Evolutionary conservation across 2,113 vertebrate genomes (phyloP).

Genomic region (Poeciliopsis prolifica): DNA sequence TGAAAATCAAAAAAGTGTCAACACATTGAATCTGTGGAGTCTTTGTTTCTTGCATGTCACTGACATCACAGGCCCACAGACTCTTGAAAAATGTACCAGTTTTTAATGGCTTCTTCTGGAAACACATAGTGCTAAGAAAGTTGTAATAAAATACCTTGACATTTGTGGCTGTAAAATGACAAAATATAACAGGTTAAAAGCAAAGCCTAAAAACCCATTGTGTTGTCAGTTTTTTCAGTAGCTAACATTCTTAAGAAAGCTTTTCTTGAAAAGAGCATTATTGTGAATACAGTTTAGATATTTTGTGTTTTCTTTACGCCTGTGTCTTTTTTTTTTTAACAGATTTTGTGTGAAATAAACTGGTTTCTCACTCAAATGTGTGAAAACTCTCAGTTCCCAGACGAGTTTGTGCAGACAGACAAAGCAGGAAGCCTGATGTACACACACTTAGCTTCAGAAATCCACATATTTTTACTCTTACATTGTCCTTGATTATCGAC

Average conservation of each 20-base stretch:
- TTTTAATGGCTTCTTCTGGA: no score
- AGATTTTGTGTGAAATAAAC: conserved; percentile 10
- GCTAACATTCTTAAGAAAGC: background rate
- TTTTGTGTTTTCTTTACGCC: conserved; percentile 32
- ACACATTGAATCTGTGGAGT: no score
- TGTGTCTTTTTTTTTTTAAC: conserved; percentile 20
- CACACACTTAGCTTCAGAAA: conserved; percentile 27
- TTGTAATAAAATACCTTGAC: no score
- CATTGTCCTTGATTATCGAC: conserved; percentile 39
- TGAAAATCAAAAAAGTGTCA: no score
- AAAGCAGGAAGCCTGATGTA: conserved; percentile 50
- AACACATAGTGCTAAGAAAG: no score
- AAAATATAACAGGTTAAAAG: no score
- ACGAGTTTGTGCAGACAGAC: conserved; percentile 55
- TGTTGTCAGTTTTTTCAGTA: no score
- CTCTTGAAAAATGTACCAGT: no score
- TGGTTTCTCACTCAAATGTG: conserved; percentile 28
- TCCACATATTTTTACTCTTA: conserved; percentile 12
- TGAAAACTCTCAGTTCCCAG: conserved; percentile 48
- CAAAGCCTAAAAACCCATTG: no score
- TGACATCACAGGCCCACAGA: no score
- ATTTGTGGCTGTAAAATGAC: no score
- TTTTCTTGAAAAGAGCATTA: background rate
- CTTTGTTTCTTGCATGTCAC: no score
- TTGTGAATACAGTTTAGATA: conserved; percentile 12